Conservation (phyloP, 37 sponge, comb jelly and placozoan genomes). For the Chondrilla cf. caribensis region DNA sequence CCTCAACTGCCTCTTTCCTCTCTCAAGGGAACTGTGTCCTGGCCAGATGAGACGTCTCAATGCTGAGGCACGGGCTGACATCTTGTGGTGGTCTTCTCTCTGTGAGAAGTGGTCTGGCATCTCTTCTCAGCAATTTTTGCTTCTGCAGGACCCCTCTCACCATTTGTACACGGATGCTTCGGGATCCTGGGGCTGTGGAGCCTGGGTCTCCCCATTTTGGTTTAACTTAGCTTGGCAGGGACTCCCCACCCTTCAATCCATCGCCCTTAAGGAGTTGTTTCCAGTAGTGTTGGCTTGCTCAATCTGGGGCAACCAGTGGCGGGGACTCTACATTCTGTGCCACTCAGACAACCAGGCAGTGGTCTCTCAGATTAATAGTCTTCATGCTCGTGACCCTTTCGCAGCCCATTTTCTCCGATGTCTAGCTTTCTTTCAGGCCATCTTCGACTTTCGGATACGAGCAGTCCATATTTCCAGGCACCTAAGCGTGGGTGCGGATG, state of each 20-base stretch:
- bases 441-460: no score
- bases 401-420: no score
- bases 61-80: neutral
- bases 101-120: neutral
- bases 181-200: slow-evolving; percentile 32
- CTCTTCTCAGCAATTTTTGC: neutral
- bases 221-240: slow-evolving; percentile 5
- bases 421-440: no score
- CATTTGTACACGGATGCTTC: slow-evolving; percentile 18
- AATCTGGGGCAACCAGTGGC: slow-evolving; percentile 39
- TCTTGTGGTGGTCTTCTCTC: neutral
- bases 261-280: slow-evolving; percentile 41
- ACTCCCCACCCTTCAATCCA: neutral
- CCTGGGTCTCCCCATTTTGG: neutral
- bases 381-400: no score
- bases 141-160: neutral
- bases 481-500: no score
- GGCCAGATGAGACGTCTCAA: neutral
- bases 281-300: slow-evolving; percentile 26
- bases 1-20: neutral
- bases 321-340: no score
- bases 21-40: neutral
- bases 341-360: no score
- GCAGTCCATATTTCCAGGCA: no score
- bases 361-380: no score